These are phyloP conservation scores for Dioctria linearis DNA, from an alignment of 2,888 invertebrate genomes.

Conservation along the genomic window DNA sequence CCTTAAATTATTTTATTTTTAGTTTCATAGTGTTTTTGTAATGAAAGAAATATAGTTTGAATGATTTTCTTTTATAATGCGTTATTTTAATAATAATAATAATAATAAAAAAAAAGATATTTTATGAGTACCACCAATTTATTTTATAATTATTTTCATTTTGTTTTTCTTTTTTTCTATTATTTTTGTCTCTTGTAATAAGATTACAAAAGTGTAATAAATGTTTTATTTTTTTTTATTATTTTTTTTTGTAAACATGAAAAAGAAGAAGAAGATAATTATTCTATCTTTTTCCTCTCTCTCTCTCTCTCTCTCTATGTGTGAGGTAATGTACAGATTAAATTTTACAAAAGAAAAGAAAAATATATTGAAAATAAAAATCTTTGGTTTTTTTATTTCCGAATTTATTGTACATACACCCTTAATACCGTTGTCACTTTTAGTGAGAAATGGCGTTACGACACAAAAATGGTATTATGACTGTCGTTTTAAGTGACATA, in stretches of 20 bases:
- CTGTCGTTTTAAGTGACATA: background rate
- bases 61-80: conserved; percentile 40
- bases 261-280: conserved; percentile 45
- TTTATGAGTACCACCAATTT: conserved; percentile 56
- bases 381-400: background rate
- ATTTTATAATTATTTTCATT: conserved; percentile 54
- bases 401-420: too few species aligned
- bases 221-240: conserved; percentile 37
- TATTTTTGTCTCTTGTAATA: conserved; percentile 53
- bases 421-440: too few species aligned
- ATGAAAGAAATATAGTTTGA: conserved; percentile 13
- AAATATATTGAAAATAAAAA: conserved; percentile 36
- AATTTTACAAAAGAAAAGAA: conserved; percentile 51
- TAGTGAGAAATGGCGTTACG: too few species aligned
- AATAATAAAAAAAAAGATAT: conserved; percentile 16
- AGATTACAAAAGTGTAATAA: conserved; percentile 58
- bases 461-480: background rate
- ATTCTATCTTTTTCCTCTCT: conserved; percentile 42
- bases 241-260: conserved; percentile 42
- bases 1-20: conserved; percentile 49
- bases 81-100: conserved; percentile 29
- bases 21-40: conserved; percentile 38
- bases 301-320: background rate
- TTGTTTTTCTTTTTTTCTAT: background rate
- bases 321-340: conserved; percentile 52